Conservation (phyloP, 2,797 vertebrate genomes). For the Sebastiscus tertius region DNA sequence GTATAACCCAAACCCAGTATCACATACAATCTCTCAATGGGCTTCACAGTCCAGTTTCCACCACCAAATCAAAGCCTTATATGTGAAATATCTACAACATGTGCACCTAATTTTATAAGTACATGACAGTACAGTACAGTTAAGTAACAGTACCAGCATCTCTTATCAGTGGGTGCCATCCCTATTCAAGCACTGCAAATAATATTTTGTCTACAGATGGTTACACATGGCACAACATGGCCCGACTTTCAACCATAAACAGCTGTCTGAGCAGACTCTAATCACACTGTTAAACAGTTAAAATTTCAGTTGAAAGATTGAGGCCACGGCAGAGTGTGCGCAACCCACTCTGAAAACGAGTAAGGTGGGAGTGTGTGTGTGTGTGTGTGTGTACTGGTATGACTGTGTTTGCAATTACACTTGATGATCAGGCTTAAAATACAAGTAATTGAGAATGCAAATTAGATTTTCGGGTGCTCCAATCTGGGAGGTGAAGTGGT, state of each 20-base stretch:
- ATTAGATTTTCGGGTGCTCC: conserved; percentile 71
- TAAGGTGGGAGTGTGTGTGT: conserved; percentile 14
- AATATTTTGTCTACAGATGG: not conserved
- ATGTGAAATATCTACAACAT: not conserved
- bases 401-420: conserved; percentile 60
- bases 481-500: conserved; percentile 74
- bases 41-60: not conserved
- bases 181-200: not conserved
- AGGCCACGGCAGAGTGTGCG: conserved; percentile 23
- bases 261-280: not conserved
- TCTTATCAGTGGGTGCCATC: not conserved
- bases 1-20: not conserved
- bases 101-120: not conserved
- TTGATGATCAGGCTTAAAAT: conserved; percentile 72
- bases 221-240: not conserved
- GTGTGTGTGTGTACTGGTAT: conserved; percentile 26
- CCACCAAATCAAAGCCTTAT: not conserved
- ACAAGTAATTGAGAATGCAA: conserved; percentile 72
- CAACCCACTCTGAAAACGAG: not conserved
- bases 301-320: conserved; percentile 19
- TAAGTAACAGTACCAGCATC: not conserved
- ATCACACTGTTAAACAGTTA: not conserved
- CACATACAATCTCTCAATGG: not conserved
- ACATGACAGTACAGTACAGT: not conserved
- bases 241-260: not conserved